Evolutionary conservation across 2,797 vertebrate species (phyloP), one percentile per base, ranked within the genome.

Genomic region (Microcaecilia unicolor): DNA sequence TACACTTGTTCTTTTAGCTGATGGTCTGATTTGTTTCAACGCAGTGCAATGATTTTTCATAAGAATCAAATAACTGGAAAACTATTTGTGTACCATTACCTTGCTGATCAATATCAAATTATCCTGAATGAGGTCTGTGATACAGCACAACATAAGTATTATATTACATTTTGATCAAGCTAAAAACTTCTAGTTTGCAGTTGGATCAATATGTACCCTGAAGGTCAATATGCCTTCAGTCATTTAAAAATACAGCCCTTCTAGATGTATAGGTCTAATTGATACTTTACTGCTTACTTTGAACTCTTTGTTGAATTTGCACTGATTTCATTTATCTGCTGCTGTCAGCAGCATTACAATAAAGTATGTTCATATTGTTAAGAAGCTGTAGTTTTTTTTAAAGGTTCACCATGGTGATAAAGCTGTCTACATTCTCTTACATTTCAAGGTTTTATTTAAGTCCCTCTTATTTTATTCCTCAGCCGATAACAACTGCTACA

Each of bases 41-140:
- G 8, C 6, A 8, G 41, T 38, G 18, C 31, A 52, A 58, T 41
- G 37, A 47, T 48, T 57, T 55, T 37, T 52, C 18, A 49, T 2
- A 51, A 45, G 59, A 57, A 34, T 35, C 44, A 40, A 28, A 33
- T 23, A 35, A 18, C 37, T 54, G 13, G 41, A 58, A 61, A 40
- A 10, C 2, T 31, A 48, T 55, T 35, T 51, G 22, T 44, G 12
- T 25, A 44, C 29, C 32, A 43, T 44, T 25, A 23, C 18, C 42
- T 28, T 52, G 43, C 28, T 26, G 35, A 59, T 61, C 39, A 61
- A 52, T 48, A 72, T 44, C 36, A 67, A 69, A 69, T 70, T 71
- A 65, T 41, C 39, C 40, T 44, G 25, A 58, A 53, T 37, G 51
- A 56, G 64, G 41, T 34, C 25, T 56, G 29, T 15, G 23, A 38